Evolutionary conservation across 2,113 vertebrate species (phyloP), one percentile per base, ranked within the genome.

Genomic region (Pseudorectes ferrugineus): DNA sequence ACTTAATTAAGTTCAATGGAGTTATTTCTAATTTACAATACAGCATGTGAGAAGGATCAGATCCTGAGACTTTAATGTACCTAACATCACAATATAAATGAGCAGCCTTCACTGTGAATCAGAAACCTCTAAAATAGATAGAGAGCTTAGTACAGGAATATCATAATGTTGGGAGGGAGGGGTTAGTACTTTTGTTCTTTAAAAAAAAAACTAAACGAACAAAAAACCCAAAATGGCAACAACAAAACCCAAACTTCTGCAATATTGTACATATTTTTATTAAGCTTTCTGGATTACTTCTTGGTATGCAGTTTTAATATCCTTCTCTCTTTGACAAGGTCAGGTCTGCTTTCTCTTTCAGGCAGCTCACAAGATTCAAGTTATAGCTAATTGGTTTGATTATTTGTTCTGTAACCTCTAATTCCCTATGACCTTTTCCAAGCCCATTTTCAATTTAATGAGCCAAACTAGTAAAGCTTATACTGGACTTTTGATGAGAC

Each of bases 341-440:
- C 91, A 97, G 77, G 42, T 71, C 52, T 93, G 80, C 80, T 94
- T 96, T 96, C 59, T 87, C 89, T 97, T 93, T 67, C 71, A 95
- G 88, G 74, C 68, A 94, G 67, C 62, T 97, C 83, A 62, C 54
- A 88, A 93, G 58, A 92, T 55, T 94, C 73, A 96, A 95, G 89
- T 80, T 87, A 87, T 79, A 96, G 52, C 59, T 98, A 97, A 98
- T 96, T 97, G 85, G 91, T 96, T 96, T 97, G 96, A 97, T 97
- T 97, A 95, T 93, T 93, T 94, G 43, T 94, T 97, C 93, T 89
- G 72, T 93, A 96, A 97, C 77, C 94, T 97, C 67, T 96, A 95
- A 96, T 95, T 95, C 92, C 43, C 49, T 17, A 40, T 92, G 89
- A 96, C 95, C 88, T 97, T 97, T 96, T 94, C 43, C 33, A 91